These are phyloP conservation scores for Syritta pipiens DNA, from an alignment of 2,888 invertebrate genomes.

Conservation along the genomic window DNA sequence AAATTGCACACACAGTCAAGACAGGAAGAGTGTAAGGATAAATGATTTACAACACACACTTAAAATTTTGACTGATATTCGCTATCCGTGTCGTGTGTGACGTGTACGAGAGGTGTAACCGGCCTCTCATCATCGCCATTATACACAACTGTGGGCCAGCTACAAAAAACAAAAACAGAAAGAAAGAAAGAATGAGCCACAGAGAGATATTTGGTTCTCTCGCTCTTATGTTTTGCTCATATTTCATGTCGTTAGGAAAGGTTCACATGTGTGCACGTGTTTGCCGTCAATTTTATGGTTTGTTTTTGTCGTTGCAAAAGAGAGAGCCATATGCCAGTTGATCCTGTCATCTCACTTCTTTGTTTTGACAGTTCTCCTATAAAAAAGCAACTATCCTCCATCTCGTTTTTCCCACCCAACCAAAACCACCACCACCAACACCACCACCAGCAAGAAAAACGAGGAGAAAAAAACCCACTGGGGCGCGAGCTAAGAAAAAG, in stretches of 20 bases:
- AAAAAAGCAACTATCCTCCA: conserved; percentile 63
- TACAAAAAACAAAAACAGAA: conserved; percentile 61
- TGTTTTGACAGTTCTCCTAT: conserved; percentile 68
- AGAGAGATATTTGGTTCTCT: conserved; percentile 53
- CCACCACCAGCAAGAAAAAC: conserved; percentile 64
- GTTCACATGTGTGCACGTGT: conserved; percentile 72
- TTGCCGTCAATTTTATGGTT: conserved; percentile 75
- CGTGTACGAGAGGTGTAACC: conserved; percentile 68
- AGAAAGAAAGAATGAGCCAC: conserved; percentile 58
- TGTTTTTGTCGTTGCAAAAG: conserved; percentile 72
- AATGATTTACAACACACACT: conserved; percentile 69
- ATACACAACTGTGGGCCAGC: conserved; percentile 53
- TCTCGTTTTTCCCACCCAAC: conserved; percentile 61
- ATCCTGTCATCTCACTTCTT: conserved; percentile 51
- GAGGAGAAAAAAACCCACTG: conserved; percentile 65
- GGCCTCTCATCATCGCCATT: conserved; percentile 69
- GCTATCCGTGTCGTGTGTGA: conserved; percentile 65
- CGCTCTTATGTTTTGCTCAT: conserved; percentile 74
- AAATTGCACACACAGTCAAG: conserved; percentile 48
- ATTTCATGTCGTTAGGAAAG: conserved; percentile 72
- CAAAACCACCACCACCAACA: too few species aligned
- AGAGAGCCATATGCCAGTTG: conserved; percentile 10
- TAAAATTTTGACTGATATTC: conserved; percentile 69
- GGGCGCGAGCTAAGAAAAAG: conserved; percentile 53
- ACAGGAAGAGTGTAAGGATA: conserved; percentile 27